Base-by-base conservation (phyloP, 2,113 vertebrate species). In the Esox niger region DNA sequence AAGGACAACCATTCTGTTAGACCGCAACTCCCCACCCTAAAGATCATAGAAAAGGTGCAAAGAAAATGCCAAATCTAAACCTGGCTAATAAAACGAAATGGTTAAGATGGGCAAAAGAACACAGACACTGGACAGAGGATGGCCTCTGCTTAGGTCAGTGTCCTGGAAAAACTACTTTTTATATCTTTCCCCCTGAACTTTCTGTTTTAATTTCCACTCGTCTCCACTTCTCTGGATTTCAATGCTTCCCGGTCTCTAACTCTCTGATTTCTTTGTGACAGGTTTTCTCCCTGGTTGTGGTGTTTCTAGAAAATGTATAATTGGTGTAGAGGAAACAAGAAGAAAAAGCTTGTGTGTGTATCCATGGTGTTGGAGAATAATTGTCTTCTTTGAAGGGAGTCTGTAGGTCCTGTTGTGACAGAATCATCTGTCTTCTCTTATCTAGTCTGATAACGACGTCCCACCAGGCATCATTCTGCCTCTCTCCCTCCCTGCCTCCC, bases 251-350 rank as follows among this genome's bases (percentile, higher is more conserved):
- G 10, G 1, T 35, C 71, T 56, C 47, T 21, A 67, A 13, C 38
- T 52, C 31, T 31, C 55, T 3, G 8, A 13, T 21, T 52, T 56
- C 38, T 29, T 67, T 21, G 17, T 6, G 46, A 6, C 32, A 38
- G 11, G 13, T 38, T 38, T 38, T 43, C 35, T 43, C 35, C 11
- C 21, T 38, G 33, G 71, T 75, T 57, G 65, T 2, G 8, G 31
- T 43, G 68, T 76, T 35, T 69, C n/a, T 23, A 58, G 25, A 58
- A 23, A 26, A 10, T 9, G 25, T 27, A 57, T n/a, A 66, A 10
- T 10, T 77, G 77, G 79, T 68, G 69, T 77, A 72, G 70, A 74
- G 61, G 47, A 61, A 62, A 43, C 66, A 56, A 43, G 23, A 61
- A 47, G 23, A 54, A 11, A 21, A 25, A 21, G 49, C 9, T n/a